Conservation (phyloP, 2,113 vertebrate genomes). For the Theropithecus gelada region DNA sequence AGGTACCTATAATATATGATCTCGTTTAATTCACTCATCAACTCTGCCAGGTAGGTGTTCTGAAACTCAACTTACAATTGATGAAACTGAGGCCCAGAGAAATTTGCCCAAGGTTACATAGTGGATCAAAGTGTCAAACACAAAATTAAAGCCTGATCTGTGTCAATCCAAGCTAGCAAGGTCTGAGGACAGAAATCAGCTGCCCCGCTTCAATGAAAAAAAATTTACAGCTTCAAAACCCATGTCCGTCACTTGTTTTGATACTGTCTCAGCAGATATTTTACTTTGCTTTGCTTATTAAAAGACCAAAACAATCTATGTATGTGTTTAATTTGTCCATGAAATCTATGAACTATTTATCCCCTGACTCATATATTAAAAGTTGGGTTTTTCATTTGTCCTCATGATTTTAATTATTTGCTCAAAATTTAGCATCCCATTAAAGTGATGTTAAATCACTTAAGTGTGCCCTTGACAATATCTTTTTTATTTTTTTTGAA, state of each 20-base stretch:
- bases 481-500: too few relatives aligned
- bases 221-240: neutral
- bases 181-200: neutral
- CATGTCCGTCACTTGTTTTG: neutral
- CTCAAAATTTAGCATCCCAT: neutral
- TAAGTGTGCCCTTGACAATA: neutral
- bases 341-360: slow-evolving; percentile 32
- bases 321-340: neutral
- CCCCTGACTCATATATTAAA: neutral
- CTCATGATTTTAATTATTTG: slow-evolving; percentile 25
- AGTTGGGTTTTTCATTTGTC: neutral
- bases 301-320: neutral
- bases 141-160: neutral
- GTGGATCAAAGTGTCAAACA: neutral
- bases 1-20: neutral
- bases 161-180: neutral
- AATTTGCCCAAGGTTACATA: neutral
- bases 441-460: slow-evolving; percentile 20
- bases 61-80: neutral
- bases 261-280: neutral
- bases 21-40: neutral
- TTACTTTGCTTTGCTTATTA: neutral
- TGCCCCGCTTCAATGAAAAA: neutral
- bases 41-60: neutral
- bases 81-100: neutral